phyloP scores from a whole-genome alignment of 2,888 invertebrate genomes.

The Dioctria rufipes region DNA sequence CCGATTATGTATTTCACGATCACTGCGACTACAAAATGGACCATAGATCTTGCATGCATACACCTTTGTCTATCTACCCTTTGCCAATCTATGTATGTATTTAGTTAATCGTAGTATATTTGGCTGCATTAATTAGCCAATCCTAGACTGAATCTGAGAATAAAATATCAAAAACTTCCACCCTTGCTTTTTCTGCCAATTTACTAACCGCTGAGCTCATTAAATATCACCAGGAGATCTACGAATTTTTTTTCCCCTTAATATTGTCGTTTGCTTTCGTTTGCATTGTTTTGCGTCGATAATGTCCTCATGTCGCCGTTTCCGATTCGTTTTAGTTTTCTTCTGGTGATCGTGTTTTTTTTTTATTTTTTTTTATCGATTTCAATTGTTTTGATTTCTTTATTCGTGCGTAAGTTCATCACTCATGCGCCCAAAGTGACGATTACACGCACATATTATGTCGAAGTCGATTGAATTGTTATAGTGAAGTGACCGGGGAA shows the following conservation, averaged over 20 bases:
- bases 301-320: conserved; percentile 23
- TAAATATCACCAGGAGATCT: not conserved
- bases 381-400: conserved; percentile 1
- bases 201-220: conserved; percentile 15
- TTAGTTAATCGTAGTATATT: not conserved
- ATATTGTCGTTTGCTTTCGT: conserved; percentile 23
- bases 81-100: not conserved
- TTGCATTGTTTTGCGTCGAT: conserved; percentile 27
- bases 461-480: conserved; percentile 5
- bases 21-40: not conserved
- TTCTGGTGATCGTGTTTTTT: not conserved
- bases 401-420: not conserved
- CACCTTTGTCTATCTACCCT: not conserved
- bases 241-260: conserved; percentile 12
- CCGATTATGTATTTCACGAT: conserved; percentile 19
- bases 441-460: too few species aligned
- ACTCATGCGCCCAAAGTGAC: conserved; percentile 21
- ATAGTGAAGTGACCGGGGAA: conserved; percentile 27
- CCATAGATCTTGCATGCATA: conserved; percentile 4
- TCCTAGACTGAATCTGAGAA: conserved; percentile 12
- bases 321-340: conserved; percentile 9
- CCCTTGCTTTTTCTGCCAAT: conserved; percentile 30
- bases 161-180: conserved; percentile 15
- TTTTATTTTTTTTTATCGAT: conserved; percentile 19
- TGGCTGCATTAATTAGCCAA: not conserved